Conservation (phyloP, 2,113 vertebrate species). For the Eudyptes chrysolophus region DNA sequence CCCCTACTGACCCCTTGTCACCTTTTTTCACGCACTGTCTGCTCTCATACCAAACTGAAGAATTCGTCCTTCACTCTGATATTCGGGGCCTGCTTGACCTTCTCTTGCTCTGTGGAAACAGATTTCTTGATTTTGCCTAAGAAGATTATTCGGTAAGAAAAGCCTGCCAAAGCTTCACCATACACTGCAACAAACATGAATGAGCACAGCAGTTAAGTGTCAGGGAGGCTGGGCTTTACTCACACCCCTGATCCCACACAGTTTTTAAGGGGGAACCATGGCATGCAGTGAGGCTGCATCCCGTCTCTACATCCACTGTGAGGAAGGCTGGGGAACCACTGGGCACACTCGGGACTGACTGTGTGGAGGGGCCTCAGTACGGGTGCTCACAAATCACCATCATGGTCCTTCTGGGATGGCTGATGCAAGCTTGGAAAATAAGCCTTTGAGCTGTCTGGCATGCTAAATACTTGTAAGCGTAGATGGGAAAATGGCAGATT, state of each 20-base stretch:
- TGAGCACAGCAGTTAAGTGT: neutral
- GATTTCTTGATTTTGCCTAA: conserved; percentile 1
- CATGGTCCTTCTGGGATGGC: neutral
- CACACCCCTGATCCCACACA: neutral
- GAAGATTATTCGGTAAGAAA: neutral
- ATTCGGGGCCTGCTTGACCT: conserved; percentile 74
- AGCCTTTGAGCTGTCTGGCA: neutral
- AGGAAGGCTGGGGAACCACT: neutral
- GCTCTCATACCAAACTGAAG: conserved; percentile 78
- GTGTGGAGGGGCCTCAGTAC: neutral
- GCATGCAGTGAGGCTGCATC: neutral
- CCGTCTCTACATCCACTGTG: neutral
- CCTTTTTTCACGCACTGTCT: conserved; percentile 72
- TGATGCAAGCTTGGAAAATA: neutral
- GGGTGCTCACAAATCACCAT: neutral
- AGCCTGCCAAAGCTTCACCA: neutral
- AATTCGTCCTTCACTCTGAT: conserved; percentile 78
- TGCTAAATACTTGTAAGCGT: rapidly evolving
- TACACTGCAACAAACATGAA: neutral
- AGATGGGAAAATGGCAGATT: neutral
- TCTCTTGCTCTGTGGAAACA: neutral
- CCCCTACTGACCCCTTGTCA: conserved; percentile 68
- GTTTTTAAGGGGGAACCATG: neutral
- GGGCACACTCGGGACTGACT: neutral
- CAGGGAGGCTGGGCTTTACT: neutral